phyloP scores from a whole-genome alignment of 1,140 invertebrate species.

The Nomia melanderi region DNA sequence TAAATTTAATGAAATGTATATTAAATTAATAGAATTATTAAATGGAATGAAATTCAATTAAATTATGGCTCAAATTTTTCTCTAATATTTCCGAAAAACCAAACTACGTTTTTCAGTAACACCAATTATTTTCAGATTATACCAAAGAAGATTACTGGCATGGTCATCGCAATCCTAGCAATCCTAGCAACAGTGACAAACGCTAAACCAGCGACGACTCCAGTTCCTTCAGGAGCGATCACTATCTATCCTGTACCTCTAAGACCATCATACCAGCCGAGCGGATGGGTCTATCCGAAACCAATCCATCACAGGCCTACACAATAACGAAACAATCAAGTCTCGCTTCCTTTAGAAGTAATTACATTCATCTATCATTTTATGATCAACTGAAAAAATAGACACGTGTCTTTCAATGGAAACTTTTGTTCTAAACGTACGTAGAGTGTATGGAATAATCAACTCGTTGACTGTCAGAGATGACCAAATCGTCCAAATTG shows the following conservation, averaged over 20 bases:
- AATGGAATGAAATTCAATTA: too few species aligned
- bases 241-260: conserved; percentile 63
- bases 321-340: conserved; percentile 1
- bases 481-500: too few species aligned
- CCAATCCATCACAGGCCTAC: conserved; percentile 34
- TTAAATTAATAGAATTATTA: too few species aligned
- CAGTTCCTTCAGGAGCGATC: conserved; percentile 57
- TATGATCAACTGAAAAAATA: too few species aligned
- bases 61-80: too few species aligned
- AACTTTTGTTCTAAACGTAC: too few species aligned
- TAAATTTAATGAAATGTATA: too few species aligned
- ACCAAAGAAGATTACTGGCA: conserved; percentile 12
- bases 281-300: conserved; percentile 56
- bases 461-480: too few species aligned
- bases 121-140: conserved; percentile 39
- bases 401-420: too few species aligned
- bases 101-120: neutral
- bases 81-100: neutral
- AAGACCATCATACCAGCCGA: conserved; percentile 53
- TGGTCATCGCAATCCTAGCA: conserved; percentile 28
- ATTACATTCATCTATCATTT: too few species aligned
- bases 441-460: too few species aligned
- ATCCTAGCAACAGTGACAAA: conserved; percentile 1
- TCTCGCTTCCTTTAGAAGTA: too few species aligned
- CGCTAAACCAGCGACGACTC: conserved; percentile 24